phyloP scores from a whole-genome alignment of 2,888 invertebrate genomes.

The Athalia circularis region DNA sequence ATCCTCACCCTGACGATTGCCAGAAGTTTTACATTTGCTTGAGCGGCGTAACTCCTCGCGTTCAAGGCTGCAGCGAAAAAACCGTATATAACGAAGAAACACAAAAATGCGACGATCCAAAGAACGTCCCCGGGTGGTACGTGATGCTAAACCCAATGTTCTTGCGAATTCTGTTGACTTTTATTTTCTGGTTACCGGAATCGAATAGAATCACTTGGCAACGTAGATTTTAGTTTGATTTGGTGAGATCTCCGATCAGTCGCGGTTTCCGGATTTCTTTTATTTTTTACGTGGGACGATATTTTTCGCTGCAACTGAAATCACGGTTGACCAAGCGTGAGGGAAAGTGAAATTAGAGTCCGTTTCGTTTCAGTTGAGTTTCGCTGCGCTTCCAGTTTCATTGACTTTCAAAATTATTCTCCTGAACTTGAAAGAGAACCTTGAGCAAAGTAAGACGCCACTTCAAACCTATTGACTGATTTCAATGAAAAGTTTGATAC shows the following conservation, averaged over 20 bases:
- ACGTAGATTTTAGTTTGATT: not conserved
- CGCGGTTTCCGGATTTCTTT: slow-evolving; percentile 27
- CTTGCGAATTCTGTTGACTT: not conserved
- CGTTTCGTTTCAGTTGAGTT: not conserved
- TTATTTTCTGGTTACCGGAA: not conserved
- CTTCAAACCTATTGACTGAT: not conserved
- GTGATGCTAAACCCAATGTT: slow-evolving; percentile 59
- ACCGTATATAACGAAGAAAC: slow-evolving; percentile 93
- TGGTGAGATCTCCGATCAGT: not conserved
- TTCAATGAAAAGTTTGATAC: not conserved
- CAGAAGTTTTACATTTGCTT: slow-evolving; percentile 94
- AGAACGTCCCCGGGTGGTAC: slow-evolving; percentile 93
- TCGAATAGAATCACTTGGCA: not conserved
- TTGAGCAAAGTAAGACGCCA: not conserved
- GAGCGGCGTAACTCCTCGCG: slow-evolving; percentile 90
- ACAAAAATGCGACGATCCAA: slow-evolving; percentile 91
- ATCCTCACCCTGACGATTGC: slow-evolving; percentile 90
- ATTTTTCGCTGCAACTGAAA: slow-evolving; percentile 1
- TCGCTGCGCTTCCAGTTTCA: not conserved
- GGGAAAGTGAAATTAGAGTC: slow-evolving; percentile 29
- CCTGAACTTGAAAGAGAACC: not conserved
- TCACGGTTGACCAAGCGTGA: slow-evolving; percentile 16
- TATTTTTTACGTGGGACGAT: not conserved
- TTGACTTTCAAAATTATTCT: slow-evolving; percentile 16
- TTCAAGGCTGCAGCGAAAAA: slow-evolving; percentile 89